These are phyloP conservation scores for Panzeria rudis DNA, from an alignment of 2,888 invertebrate species.

Conservation along the genomic window DNA sequence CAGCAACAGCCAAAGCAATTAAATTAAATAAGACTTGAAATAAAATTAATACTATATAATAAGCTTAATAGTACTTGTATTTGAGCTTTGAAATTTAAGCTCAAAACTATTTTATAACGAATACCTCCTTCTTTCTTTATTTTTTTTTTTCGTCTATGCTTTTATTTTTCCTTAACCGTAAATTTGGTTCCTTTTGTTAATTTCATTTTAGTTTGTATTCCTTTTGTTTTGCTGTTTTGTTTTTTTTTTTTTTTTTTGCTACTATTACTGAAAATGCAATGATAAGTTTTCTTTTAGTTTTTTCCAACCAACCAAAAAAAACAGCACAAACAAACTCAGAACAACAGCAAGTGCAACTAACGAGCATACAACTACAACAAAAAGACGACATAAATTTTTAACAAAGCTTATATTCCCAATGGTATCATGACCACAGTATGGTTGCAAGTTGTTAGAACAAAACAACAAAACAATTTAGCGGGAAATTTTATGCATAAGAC, in stretches of 20 bases:
- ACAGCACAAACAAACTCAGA: not conserved
- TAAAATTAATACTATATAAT: conserved; percentile 25
- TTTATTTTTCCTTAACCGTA: conserved; percentile 28
- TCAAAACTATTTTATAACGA: conserved; percentile 5
- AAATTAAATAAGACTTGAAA: conserved; percentile 30
- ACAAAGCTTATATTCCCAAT: conserved; percentile 28
- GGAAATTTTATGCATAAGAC: not conserved
- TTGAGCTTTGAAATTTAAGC: conserved; percentile 54
- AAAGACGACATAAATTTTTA: not conserved
- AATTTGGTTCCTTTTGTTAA: not conserved
- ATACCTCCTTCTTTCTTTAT: not conserved
- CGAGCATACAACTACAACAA: conserved; percentile 28
- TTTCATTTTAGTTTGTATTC: not conserved
- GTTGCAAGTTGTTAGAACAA: conserved; percentile 2
- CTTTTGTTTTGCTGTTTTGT: not conserved
- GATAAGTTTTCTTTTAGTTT: conserved; percentile 33
- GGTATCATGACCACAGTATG: conserved; percentile 19
- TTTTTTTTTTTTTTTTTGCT: not conserved
- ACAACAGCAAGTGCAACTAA: not conserved
- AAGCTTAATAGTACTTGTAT: conserved; percentile 37
- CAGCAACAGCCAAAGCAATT: conserved; percentile 39
- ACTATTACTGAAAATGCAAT: conserved; percentile 2
- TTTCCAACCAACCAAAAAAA: conserved; percentile 25
- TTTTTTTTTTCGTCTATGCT: not conserved
- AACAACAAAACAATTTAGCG: not conserved